These are phyloP conservation scores for Exocentrus adspersus DNA, from an alignment of 2,888 invertebrate genomes.

Conservation along the genomic window DNA sequence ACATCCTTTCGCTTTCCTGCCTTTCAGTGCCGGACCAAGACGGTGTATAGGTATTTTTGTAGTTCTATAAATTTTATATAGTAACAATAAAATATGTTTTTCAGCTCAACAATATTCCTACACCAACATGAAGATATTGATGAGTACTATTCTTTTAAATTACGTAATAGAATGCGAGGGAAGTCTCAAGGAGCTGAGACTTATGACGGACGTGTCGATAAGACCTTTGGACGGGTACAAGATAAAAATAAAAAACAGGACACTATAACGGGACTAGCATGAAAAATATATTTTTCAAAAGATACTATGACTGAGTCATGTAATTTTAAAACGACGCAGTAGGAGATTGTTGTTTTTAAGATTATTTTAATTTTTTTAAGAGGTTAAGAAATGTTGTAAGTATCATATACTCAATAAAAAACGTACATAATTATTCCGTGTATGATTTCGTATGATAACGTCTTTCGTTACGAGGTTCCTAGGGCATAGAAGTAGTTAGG, in stretches of 20 bases:
- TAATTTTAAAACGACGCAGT: too few relatives aligned
- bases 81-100: too few relatives aligned
- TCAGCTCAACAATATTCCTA: slow-evolving; percentile 39
- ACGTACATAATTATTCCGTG: too few relatives aligned
- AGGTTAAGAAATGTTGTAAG: too few relatives aligned
- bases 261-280: not conserved
- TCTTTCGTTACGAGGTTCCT: too few relatives aligned
- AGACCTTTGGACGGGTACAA: slow-evolving; percentile 33
- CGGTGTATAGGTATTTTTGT: slow-evolving; percentile 40
- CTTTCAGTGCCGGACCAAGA: slow-evolving; percentile 47
- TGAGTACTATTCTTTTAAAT: slow-evolving; percentile 32
- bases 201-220: slow-evolving; percentile 45
- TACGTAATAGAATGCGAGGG: slow-evolving; percentile 46
- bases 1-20: slow-evolving; percentile 44
- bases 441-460: too few relatives aligned
- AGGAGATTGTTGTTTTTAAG: too few relatives aligned
- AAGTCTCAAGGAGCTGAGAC: slow-evolving; percentile 42
- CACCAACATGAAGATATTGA: slow-evolving; percentile 34
- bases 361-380: too few relatives aligned
- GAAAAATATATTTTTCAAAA: too few relatives aligned
- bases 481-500: too few relatives aligned
- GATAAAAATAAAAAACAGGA: slow-evolving; percentile 10
- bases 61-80: too few relatives aligned
- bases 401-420: slow-evolving; percentile 1
- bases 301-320: too few relatives aligned